A percentile compares a stretch with the other conserved stretches of the same genome.
Evolutionary conservation across 2,113 vertebrate species (phyloP).

Genomic region (Hippocampus guttulatus): DNA sequence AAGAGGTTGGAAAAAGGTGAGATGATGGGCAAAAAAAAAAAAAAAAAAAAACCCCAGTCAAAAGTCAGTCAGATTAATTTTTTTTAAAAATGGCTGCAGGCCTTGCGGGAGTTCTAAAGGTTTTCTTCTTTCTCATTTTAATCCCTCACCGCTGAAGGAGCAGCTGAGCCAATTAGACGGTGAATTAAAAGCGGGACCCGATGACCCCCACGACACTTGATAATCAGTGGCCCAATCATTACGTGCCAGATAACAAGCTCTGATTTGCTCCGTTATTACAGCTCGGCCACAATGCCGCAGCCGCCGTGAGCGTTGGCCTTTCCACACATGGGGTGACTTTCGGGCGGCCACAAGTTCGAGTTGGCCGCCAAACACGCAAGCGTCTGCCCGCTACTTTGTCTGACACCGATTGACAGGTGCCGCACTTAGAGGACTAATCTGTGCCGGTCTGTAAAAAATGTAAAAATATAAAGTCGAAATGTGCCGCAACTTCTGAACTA

Average conservation of each 20-base stretch:
- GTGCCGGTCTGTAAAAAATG: not conserved
- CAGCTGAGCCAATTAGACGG: not conserved
- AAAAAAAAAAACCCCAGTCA: not conserved
- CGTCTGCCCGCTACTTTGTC: not conserved
- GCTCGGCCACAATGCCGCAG: not conserved
- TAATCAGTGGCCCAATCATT: not conserved
- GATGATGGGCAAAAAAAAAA: not conserved
- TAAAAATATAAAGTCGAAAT: not conserved
- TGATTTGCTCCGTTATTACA: slow-evolving; percentile 1
- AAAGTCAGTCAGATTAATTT: not conserved
- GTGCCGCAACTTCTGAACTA: too few relatives aligned
- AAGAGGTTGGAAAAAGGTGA: not conserved
- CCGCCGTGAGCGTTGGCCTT: not conserved
- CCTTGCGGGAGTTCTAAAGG: not conserved
- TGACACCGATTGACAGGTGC: not conserved
- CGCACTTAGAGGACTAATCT: not conserved
- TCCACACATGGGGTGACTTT: not conserved
- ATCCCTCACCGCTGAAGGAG: not conserved
- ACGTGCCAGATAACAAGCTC: not conserved
- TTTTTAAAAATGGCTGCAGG: not conserved
- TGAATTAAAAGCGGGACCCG: not conserved
- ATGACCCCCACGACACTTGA: not conserved
- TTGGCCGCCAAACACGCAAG: slow-evolving; percentile 61
- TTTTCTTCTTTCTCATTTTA: not conserved
- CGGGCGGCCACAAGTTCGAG: too few relatives aligned